These are phyloP conservation scores for Bombyx huttoni DNA, from an alignment of 2,888 invertebrate species.

Conservation along the genomic window DNA sequence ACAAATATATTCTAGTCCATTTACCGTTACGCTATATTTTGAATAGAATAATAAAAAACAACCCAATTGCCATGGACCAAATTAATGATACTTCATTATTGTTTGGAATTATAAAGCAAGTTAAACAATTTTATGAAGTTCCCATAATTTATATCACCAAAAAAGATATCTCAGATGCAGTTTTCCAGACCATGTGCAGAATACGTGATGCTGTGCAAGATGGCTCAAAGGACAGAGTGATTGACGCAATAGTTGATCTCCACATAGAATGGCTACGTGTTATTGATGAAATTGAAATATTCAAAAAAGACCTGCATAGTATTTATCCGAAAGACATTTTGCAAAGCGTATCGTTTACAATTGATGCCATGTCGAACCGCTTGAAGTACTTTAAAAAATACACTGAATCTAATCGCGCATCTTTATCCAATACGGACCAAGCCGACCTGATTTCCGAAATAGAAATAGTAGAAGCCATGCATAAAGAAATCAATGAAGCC, in stretches of 20 bases:
- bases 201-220: conserved; percentile 30
- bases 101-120: conserved; percentile 44
- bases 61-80: conserved; percentile 8
- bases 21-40: too few relatives aligned
- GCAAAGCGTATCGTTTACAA: conserved; percentile 42
- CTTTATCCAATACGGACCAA: conserved; percentile 28
- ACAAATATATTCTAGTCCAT: too few relatives aligned
- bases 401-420: conserved; percentile 29
- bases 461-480: conserved; percentile 61
- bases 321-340: conserved; percentile 33
- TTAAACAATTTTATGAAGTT: conserved; percentile 54
- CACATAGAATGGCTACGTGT: conserved; percentile 52
- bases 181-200: conserved; percentile 43
- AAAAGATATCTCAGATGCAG: conserved; percentile 43
- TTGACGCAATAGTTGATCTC: conserved; percentile 44
- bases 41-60: too few relatives aligned
- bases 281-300: conserved; percentile 43
- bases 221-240: conserved; percentile 22
- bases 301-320: conserved; percentile 24
- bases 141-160: conserved; percentile 45
- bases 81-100: conserved; percentile 27
- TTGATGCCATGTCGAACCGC: conserved; percentile 38
- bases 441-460: conserved; percentile 36
- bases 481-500: conserved; percentile 29
- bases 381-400: conserved; percentile 43